phyloP scores from a whole-genome alignment of 2,113 vertebrate species.

The Saguinus imperator region DNA sequence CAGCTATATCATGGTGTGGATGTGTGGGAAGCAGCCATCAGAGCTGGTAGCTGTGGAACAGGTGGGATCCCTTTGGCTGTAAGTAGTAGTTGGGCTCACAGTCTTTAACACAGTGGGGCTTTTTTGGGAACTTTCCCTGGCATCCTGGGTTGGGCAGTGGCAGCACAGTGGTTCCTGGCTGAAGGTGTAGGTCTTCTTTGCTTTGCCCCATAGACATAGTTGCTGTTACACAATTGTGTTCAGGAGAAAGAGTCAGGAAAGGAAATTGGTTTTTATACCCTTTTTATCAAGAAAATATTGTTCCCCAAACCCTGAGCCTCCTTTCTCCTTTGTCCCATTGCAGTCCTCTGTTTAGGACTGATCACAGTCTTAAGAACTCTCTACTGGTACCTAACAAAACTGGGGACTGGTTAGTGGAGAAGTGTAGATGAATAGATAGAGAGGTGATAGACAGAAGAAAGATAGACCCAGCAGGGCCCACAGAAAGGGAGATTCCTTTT shows the following conservation, averaged over 20 bases:
- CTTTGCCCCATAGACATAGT: background rate
- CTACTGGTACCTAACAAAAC: background rate
- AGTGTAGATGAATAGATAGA: background rate
- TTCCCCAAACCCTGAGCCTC: background rate
- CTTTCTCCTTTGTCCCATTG: background rate
- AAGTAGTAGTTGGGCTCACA: too few relatives aligned
- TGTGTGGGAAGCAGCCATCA: background rate
- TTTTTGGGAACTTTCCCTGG: background rate
- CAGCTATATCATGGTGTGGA: background rate
- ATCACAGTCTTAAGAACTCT: background rate
- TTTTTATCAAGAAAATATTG: background rate
- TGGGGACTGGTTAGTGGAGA: background rate
- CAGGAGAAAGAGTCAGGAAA: background rate
- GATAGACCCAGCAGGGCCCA: background rate
- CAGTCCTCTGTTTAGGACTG: background rate
- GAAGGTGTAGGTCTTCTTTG: background rate
- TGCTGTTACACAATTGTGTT: background rate
- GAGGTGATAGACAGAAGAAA: too few relatives aligned
- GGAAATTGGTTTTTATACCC: background rate
- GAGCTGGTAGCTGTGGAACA: too few relatives aligned
- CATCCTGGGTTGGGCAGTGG: background rate
- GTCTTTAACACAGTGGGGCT: background rate
- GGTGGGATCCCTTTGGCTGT: background rate
- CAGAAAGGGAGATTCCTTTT: background rate
- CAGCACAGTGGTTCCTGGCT: too few relatives aligned